Percentiles rank a stretch among this genome's conserved stretches.
These are phyloP conservation scores for Rhadinocentrus ornatus DNA, from an alignment of 2,797 vertebrate species.

Conservation along the genomic window DNA sequence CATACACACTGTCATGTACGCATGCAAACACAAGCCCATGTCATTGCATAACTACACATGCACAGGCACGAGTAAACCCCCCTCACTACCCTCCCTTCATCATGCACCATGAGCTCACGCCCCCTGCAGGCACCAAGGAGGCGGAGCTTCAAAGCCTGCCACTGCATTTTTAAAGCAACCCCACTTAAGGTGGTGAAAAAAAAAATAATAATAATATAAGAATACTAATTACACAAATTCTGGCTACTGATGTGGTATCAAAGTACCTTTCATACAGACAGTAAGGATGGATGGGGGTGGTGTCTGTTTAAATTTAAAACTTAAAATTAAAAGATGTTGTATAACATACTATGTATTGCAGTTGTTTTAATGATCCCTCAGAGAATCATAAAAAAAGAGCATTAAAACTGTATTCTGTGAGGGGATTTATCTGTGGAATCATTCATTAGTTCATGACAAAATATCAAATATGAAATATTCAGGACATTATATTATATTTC, in stretches of 20 bases:
- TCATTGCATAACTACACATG: conserved; percentile 82
- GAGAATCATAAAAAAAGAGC: not conserved
- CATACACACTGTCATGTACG: conserved; percentile 27
- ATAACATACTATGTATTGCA: not conserved
- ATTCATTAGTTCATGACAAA: not conserved
- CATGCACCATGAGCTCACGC: conserved; percentile 78
- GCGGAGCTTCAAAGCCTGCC: conserved; percentile 55
- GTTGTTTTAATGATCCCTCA: not conserved
- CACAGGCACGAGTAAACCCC: conserved; percentile 69
- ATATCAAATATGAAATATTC: not conserved
- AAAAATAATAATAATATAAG: not conserved
- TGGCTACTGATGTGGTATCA: not conserved
- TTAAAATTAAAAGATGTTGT: not conserved
- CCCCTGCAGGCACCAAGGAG: conserved; percentile 71
- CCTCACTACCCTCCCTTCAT: conserved; percentile 54
- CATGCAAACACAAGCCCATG: conserved; percentile 58
- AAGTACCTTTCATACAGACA: not conserved
- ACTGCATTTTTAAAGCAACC: conserved; percentile 63
- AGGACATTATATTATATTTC: not conserved
- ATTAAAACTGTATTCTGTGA: not conserved
- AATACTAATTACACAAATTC: not conserved
- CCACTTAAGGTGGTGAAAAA: conserved; percentile 58
- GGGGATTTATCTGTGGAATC: not conserved
- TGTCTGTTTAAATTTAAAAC: not conserved
- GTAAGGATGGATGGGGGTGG: not conserved